These are phyloP conservation scores for Melieria crassipennis DNA, from an alignment of 2,888 invertebrate species.

Conservation along the genomic window DNA sequence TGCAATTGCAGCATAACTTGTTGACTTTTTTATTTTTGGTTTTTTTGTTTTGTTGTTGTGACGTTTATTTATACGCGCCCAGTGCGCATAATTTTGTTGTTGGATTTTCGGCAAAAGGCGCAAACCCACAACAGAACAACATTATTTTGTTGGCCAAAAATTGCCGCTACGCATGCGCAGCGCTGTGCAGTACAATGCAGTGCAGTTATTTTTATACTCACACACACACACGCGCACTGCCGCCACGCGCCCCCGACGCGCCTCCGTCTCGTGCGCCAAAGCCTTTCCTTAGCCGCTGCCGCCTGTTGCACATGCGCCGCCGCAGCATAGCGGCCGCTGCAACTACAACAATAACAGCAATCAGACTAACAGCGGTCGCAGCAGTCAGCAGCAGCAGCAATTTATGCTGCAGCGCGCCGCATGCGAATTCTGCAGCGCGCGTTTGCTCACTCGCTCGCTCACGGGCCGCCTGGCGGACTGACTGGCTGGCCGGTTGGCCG, in stretches of 20 bases:
- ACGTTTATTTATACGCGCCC: no score
- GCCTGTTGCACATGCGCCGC: constrained; percentile 1
- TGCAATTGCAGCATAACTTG: no score
- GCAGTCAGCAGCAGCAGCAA: constrained; percentile 8
- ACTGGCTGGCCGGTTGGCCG: constrained; percentile 24
- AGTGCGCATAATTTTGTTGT: background rate
- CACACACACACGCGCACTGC: constrained; percentile 19
- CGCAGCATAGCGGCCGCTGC: no score
- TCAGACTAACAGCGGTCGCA: background rate
- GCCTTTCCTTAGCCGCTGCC: constrained; percentile 6
- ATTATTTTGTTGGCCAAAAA: constrained; percentile 6
- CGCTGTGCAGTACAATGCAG: no score
- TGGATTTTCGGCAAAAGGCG: background rate
- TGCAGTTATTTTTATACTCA: constrained; percentile 23
- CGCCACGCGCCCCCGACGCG: background rate
- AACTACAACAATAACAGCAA: constrained; percentile 18
- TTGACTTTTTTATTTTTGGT: no score
- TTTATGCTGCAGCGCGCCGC: constrained; percentile 22
- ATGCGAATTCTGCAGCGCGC: constrained; percentile 6
- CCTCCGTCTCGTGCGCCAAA: background rate
- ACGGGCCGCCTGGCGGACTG: background rate
- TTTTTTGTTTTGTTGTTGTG: no score
- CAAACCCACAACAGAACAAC: background rate
- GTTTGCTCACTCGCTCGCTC: background rate
- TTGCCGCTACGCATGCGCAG: constrained; percentile 19